Percentiles rank a stretch among this genome's conserved stretches.
These are phyloP conservation scores for Bombus fervidus DNA, from an alignment of 1,140 invertebrate genomes.

Conservation along the genomic window DNA sequence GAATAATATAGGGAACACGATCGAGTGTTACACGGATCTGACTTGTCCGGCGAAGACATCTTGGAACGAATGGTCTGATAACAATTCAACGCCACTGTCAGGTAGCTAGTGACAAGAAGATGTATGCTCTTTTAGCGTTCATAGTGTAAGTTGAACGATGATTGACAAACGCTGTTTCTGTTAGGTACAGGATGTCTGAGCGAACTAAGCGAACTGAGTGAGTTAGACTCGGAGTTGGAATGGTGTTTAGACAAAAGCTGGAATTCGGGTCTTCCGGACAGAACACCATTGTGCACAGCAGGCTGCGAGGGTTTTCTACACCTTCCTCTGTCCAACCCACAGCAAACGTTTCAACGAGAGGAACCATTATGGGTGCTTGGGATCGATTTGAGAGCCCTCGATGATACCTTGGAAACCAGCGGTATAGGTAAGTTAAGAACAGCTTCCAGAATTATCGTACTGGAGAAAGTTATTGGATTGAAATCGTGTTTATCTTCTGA, in stretches of 20 bases:
- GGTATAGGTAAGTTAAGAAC: constrained; percentile 56
- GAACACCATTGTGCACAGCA: constrained; percentile 81
- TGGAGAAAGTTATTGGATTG: neutral
- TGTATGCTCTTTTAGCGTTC: neutral
- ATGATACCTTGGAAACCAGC: constrained; percentile 66
- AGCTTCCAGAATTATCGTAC: neutral
- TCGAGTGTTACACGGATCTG: constrained; percentile 76
- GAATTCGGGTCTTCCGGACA: constrained; percentile 77
- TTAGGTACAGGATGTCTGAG: constrained; percentile 65
- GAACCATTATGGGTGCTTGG: constrained; percentile 79
- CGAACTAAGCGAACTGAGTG: constrained; percentile 75
- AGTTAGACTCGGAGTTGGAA: constrained; percentile 77
- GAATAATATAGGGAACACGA: constrained; percentile 33
- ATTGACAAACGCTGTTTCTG: neutral
- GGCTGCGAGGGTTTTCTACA: constrained; percentile 80
- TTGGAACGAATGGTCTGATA: constrained; percentile 77
- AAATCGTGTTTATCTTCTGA: neutral
- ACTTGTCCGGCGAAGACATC: constrained; percentile 73
- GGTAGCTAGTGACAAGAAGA: constrained; percentile 42
- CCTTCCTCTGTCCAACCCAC: constrained; percentile 74
- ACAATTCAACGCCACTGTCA: constrained; percentile 51
- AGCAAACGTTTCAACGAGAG: constrained; percentile 72
- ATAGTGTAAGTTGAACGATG: neutral
- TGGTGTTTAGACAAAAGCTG: constrained; percentile 79
- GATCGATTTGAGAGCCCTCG: constrained; percentile 78